A percentile compares a stretch with the other conserved stretches of the same genome.
phyloP scores from a whole-genome alignment of 2,113 vertebrate genomes.

The Barbus barbus region DNA sequence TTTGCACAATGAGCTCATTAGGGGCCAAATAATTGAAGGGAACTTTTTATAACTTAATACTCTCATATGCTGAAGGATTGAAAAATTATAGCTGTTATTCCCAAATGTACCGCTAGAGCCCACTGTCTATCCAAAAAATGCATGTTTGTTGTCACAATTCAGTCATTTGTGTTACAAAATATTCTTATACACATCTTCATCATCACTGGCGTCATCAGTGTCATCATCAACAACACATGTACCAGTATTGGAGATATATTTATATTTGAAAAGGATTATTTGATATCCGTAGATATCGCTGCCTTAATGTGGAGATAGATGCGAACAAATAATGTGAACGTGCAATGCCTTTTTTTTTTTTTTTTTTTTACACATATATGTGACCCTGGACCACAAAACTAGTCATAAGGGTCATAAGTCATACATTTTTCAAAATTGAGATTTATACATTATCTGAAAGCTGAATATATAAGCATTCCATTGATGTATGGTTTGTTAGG shows the following conservation, averaged over 20 bases:
- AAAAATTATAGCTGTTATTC: neutral
- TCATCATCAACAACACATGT: neutral
- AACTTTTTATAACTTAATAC: neutral
- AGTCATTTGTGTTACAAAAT: neutral
- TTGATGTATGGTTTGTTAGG: too few relatives aligned
- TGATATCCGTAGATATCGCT: neutral
- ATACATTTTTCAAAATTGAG: too few relatives aligned
- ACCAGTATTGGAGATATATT: neutral
- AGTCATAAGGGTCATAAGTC: too few relatives aligned
- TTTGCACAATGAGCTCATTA: neutral
- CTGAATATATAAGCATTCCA: too few relatives aligned
- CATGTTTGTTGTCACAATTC: neutral
- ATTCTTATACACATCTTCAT: neutral
- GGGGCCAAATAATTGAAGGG: neutral
- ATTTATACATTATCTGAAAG: too few relatives aligned
- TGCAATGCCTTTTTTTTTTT: too few relatives aligned
- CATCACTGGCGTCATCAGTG: neutral
- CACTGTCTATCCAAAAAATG: neutral
- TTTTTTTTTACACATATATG: too few relatives aligned
- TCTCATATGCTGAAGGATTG: neutral
- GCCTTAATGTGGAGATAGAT: too few relatives aligned
- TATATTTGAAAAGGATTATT: neutral
- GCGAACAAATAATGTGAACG: too few relatives aligned
- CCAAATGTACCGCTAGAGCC: slow-evolving; percentile 46
- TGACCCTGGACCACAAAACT: too few relatives aligned